phyloP scores from a whole-genome alignment of 1,140 invertebrate species.

The Cydia splendana region DNA sequence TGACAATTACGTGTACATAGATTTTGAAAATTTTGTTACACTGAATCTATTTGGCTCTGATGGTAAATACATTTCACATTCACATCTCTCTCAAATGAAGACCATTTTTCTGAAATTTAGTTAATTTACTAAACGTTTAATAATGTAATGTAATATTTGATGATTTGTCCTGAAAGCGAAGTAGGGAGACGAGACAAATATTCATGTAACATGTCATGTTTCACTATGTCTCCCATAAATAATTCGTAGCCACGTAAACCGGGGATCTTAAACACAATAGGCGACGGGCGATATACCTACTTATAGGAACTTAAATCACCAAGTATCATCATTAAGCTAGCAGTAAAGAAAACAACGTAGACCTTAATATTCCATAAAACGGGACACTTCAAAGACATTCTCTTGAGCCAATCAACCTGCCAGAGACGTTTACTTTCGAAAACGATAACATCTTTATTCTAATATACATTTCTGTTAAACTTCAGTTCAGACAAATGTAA shows the following conservation, averaged over 20 bases:
- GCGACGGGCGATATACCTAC: not conserved
- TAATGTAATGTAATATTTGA: too few species aligned
- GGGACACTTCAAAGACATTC: too few species aligned
- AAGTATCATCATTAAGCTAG: too few species aligned
- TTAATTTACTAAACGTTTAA: too few species aligned
- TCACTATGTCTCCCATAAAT: conserved; percentile 6
- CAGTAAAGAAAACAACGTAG: too few species aligned
- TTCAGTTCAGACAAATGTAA: too few species aligned
- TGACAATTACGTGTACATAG: conserved; percentile 46
- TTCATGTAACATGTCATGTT: conserved; percentile 3
- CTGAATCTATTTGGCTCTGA: conserved; percentile 58
- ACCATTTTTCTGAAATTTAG: not conserved
- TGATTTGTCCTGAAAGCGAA: not conserved
- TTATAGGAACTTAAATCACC: too few species aligned
- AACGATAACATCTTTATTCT: too few species aligned
- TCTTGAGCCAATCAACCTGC: too few species aligned
- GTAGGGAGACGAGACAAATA: not conserved
- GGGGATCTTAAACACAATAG: conserved; percentile 20
- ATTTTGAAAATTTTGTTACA: conserved; percentile 56
- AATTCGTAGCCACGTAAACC: conserved; percentile 11
- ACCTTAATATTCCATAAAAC: too few species aligned
- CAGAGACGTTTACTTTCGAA: too few species aligned
- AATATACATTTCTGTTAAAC: too few species aligned
- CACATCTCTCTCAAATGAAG: not conserved
- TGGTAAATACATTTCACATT: not conserved